Base-by-base conservation (phyloP, 1,140 invertebrate species). In the Propsilocerus akamusi region DNA sequence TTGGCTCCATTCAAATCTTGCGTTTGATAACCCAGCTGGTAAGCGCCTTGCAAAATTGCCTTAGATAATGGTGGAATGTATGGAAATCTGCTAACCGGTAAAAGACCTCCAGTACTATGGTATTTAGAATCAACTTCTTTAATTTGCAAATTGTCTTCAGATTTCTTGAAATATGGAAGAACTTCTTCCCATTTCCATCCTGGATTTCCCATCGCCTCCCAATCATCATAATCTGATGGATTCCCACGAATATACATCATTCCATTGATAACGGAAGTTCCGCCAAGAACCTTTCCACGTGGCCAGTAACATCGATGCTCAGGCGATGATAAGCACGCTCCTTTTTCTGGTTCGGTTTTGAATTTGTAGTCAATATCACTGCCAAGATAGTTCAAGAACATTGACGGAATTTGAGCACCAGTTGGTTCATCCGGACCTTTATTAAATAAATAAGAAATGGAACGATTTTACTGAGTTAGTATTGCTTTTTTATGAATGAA, bases 191-290 rank as follows among this genome's bases (percentile, higher is more conserved):
- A 97, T 17, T 81, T 78, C 93, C 93, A 97, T 23, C 89, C 89
- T 3, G 75, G 69, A 56, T 88, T 90, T 2, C 93, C 93, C 46
- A 81, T 69, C 5, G 71, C 73, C 6, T 84, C 84, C 94, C 93
- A 97, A 46, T 80, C 70, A 60, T 97, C 87, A 65, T 83, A 97
- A 65, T 97, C 94, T 55, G 78, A 78, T 8, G 81, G 75, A 56
- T 91, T 86, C 2, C 93, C 94, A 47, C 94, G 72, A 51, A 96
- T 90, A 64, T 97, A 97, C 68, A 91, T 91, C 92, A 97, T 97
- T 2, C 90, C 91, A 63, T 97, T 97, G 67, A 97, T 77, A 0
- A 91, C 87, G 24, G 89, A 92, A 1, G 88, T 94, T 2, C 93
- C 93, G 17, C 92, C 92, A 2, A 92, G 63, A 0, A 88, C 84